Conservation (phyloP, 1,140 invertebrate species). For the Pseudomyrmex dendroicus region DNA sequence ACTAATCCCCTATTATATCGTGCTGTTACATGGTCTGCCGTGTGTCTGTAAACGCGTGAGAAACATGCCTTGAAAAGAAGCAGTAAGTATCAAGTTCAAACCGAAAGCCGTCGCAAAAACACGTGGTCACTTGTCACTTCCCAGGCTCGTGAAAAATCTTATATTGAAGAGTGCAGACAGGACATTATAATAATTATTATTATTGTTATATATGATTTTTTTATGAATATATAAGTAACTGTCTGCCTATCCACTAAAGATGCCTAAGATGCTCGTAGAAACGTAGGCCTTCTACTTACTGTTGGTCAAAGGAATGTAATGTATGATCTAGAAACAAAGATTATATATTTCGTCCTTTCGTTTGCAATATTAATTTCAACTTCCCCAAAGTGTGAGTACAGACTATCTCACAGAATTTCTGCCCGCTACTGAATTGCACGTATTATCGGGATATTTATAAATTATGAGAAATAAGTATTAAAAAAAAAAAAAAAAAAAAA, state of each 20-base stretch:
- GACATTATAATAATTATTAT: conserved; percentile 29
- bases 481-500: too few species aligned
- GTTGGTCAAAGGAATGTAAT: conserved; percentile 28
- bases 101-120: conserved; percentile 76
- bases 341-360: conserved; percentile 4
- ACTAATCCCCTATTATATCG: conserved; percentile 51
- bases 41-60: conserved; percentile 38
- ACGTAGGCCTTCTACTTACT: conserved; percentile 48
- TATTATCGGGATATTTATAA: conserved; percentile 7
- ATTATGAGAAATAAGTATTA: too few species aligned
- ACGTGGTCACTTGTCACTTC: conserved; percentile 84
- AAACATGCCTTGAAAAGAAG: conserved; percentile 47
- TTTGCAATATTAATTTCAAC: conserved; percentile 14
- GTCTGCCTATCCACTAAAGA: conserved; percentile 32
- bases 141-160: conserved; percentile 72
- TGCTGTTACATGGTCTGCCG: conserved; percentile 44
- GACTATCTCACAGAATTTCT: conserved; percentile 3
- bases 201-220: conserved; percentile 1
- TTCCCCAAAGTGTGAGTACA: neutral
- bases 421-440: neutral
- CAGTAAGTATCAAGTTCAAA: conserved; percentile 41
- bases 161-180: conserved; percentile 75
- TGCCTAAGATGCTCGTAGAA: conserved; percentile 83
- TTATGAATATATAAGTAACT: neutral
- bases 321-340: conserved; percentile 20